Conservation (phyloP, 2,797 vertebrate genomes). For the Euthynnus affinis region DNA sequence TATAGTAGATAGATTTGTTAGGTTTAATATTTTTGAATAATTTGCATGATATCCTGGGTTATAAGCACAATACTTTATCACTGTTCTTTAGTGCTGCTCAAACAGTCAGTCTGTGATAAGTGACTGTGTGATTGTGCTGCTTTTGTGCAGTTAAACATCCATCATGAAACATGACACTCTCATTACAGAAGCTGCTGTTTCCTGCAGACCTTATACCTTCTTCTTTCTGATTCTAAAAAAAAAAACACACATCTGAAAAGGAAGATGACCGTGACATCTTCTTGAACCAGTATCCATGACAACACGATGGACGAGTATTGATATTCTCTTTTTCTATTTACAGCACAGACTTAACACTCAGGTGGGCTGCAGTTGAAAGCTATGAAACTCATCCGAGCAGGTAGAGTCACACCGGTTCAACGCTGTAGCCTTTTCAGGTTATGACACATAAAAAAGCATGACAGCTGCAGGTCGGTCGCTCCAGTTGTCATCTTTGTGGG, state of each 20-base stretch:
- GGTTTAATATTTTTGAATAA: neutral
- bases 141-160: constrained; percentile 8
- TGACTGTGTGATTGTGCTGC: neutral
- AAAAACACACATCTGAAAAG: neutral
- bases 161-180: constrained; percentile 6
- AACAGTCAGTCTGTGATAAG: neutral
- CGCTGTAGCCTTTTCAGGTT: neutral
- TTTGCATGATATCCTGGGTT: neutral
- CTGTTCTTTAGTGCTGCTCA: neutral
- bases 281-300: constrained; percentile 58
- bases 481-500: neutral
- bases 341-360: neutral
- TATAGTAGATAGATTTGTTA: neutral
- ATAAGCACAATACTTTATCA: neutral
- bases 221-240: neutral
- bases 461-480: too few species aligned
- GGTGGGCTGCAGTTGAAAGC: neutral
- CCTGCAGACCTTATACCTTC: neutral
- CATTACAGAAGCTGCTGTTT: neutral
- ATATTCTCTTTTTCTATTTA: constrained; percentile 15
- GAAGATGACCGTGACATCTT: constrained; percentile 27
- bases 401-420: neutral
- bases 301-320: constrained; percentile 29
- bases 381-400: neutral
- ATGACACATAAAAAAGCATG: neutral